Base-by-base conservation (phyloP, 35 echinoderm and acorn worm species). In the Acanthaster planci region DNA sequence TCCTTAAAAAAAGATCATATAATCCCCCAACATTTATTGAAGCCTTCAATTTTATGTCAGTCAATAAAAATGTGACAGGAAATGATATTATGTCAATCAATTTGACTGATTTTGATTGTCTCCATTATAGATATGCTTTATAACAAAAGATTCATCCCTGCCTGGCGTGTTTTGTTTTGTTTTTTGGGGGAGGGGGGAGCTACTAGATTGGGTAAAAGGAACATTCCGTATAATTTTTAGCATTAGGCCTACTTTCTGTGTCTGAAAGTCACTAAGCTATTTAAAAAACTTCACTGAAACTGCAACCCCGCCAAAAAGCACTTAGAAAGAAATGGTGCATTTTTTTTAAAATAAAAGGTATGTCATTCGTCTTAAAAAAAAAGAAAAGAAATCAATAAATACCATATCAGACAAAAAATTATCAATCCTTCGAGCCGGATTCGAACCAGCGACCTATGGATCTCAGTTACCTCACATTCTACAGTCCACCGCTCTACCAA, bases 401-500 rank as follows among this genome's bases (percentile, higher is more conserved):
- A 27, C 14, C 2, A 50, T 0, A n/a, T 23, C 38, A 86, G 76
- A 35, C 76, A 86, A 38, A 27, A n/a, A 17, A 9, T 21, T 3
- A 7, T 3, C 26, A 6, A 40, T 86, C 84, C 84, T 47, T 56
- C 84, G 84, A 86, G 44, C 84, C 75, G 84, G 84, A 86, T 78
- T 86, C 68, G 84, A 86, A 86, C 84, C 84, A 86, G 84, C 44
- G 84, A 86, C 84, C 84, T 86, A 78, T 51, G 68, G 84, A 86
- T 86, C 15, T 78, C 67, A 6, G 29, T 67, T 23, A 14, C 8
- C 21, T 86, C 35, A 36, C 15, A 18, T 35, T 52, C 67, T 86
- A 86, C 84, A 86, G 84, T 86, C 84, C 68, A 51, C 84, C 84
- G 84, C 84, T 86, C 84, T 86, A 86, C 84, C 84, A 86, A 86